Percentiles rank a stretch among this genome's conserved stretches.
These are phyloP conservation scores for Protosalanx chinensis DNA, from an alignment of 2,797 vertebrate species.

Conservation along the genomic window DNA sequence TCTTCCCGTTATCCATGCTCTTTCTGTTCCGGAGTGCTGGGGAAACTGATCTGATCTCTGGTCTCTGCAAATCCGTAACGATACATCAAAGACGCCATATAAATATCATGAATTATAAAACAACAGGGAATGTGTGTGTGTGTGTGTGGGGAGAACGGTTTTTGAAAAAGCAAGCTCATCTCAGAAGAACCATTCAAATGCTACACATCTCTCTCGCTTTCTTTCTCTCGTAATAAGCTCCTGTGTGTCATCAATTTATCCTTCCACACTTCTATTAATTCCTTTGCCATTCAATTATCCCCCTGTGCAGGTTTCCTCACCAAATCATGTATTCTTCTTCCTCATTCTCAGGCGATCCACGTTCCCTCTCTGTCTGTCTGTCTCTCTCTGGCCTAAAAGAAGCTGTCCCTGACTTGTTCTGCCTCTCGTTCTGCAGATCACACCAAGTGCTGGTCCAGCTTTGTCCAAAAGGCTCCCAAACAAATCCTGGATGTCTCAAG, in stretches of 20 bases:
- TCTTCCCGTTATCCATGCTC: neutral
- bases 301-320: neutral
- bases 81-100: neutral
- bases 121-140: neutral
- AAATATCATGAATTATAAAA: neutral
- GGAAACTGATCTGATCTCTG: neutral
- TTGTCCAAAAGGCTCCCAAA: constrained; percentile 30
- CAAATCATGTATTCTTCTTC: neutral
- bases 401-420: neutral
- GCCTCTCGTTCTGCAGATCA: constrained; percentile 6
- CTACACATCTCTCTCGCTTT: neutral
- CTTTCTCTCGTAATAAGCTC: constrained; percentile 6
- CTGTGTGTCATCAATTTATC: constrained; percentile 5
- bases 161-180: neutral
- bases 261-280: constrained; percentile 5
- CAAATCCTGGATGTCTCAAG: constrained; percentile 17
- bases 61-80: neutral
- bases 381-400: neutral
- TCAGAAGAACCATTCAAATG: neutral
- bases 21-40: too few relatives aligned
- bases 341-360: neutral
- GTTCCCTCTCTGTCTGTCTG: constrained; percentile 8
- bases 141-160: too few relatives aligned
- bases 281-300: neutral
- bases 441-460: constrained; percentile 40